Evolutionary conservation across 2,888 invertebrate species (phyloP).

Genomic region (Dichetophora obliterata): DNA sequence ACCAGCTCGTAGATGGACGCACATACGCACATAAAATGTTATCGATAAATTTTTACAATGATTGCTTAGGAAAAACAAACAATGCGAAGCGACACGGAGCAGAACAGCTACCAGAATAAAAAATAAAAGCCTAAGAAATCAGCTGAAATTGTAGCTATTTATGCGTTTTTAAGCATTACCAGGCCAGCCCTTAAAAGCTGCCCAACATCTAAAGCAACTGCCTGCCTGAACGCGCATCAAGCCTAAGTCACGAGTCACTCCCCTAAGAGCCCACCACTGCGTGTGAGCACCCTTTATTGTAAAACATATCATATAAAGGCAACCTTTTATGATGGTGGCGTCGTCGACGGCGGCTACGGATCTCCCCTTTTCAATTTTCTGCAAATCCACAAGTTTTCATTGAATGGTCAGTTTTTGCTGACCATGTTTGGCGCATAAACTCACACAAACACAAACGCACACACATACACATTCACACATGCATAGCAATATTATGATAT

Average conservation of each 20-base stretch:
- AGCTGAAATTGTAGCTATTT: slow-evolving; percentile 15
- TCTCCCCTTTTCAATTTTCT: slow-evolving; percentile 36
- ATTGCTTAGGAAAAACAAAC: not conserved
- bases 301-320: not conserved
- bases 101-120: not conserved
- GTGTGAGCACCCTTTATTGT: not conserved
- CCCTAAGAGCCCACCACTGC: not conserved
- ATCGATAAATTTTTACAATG: slow-evolving; percentile 25
- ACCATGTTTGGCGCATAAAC: slow-evolving; percentile 15
- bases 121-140: slow-evolving; percentile 4
- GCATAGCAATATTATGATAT: not conserved
- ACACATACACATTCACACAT: not conserved
- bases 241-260: not conserved
- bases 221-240: not conserved
- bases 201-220: not conserved
- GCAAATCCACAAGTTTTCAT: slow-evolving; percentile 39
- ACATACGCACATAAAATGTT: not conserved
- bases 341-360: not conserved
- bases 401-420: slow-evolving; percentile 32
- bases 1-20: not conserved
- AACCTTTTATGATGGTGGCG: no score
- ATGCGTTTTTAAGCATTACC: slow-evolving; percentile 20
- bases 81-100: not conserved
- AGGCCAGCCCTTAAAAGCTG: not conserved
- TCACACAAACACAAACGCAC: not conserved